These are phyloP conservation scores for Zootermopsis nevadensis DNA, from an alignment of 2,888 invertebrate genomes.

Conservation along the genomic window DNA sequence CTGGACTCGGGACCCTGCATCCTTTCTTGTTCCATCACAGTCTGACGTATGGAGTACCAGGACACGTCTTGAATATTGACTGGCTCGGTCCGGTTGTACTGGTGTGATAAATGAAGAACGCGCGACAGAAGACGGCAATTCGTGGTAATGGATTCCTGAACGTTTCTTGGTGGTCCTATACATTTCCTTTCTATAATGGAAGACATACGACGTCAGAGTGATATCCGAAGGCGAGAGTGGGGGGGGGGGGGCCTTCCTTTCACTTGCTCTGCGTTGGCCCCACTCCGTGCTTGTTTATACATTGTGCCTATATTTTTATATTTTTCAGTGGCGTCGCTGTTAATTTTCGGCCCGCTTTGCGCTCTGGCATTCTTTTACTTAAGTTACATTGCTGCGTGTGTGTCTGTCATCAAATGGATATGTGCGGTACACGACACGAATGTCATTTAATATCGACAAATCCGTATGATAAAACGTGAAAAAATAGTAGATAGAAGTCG, in stretches of 20 bases:
- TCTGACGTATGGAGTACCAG: background rate
- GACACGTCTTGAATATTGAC: too few relatives aligned
- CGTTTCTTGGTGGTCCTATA: background rate
- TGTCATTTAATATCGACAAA: too few relatives aligned
- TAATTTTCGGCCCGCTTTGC: background rate
- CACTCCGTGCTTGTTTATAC: background rate
- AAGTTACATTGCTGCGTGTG: too few relatives aligned
- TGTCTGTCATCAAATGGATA: too few relatives aligned
- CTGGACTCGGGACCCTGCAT: background rate
- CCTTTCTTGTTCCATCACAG: background rate
- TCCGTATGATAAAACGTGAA: too few relatives aligned
- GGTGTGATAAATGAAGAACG: constrained; percentile 1
- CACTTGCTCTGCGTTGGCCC: background rate
- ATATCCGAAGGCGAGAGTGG: background rate
- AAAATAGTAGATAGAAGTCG: too few relatives aligned
- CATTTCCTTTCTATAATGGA: background rate
- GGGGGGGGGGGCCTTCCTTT: background rate
- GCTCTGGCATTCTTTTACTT: background rate
- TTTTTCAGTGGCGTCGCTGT: background rate
- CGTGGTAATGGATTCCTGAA: constrained; percentile 7
- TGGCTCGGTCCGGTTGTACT: background rate
- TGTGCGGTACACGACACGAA: too few relatives aligned
- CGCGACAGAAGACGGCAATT: background rate
- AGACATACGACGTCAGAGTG: background rate
- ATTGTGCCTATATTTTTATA: background rate